phyloP scores from a whole-genome alignment of 2,113 vertebrate genomes.

The Pomatostomus ruficeps region DNA sequence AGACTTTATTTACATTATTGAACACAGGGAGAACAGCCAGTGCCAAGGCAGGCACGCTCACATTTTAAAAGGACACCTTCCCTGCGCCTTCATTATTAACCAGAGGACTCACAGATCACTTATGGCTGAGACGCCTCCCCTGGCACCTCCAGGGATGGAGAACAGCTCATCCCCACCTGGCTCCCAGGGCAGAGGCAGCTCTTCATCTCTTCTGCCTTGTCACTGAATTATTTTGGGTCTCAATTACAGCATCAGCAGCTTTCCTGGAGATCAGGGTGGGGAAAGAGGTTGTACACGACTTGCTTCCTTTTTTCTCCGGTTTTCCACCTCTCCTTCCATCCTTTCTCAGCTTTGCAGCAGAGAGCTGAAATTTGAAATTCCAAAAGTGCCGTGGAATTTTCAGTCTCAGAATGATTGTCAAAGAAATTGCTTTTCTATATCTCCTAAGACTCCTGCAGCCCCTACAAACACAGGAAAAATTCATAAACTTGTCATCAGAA shows the following conservation, averaged over 20 bases:
- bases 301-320: background rate
- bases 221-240: background rate
- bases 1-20: constrained; percentile 58
- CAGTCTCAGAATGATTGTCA: background rate
- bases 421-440: background rate
- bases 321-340: background rate
- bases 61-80: background rate
- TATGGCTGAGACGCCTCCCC: background rate
- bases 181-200: background rate
- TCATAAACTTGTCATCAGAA: background rate
- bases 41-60: background rate
- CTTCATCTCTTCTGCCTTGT: background rate
- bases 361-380: background rate
- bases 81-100: background rate
- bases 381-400: background rate
- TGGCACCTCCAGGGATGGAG: background rate
- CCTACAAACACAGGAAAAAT: background rate
- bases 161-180: background rate
- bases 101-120: background rate
- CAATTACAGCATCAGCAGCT: background rate
- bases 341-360: background rate
- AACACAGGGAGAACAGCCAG: background rate
- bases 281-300: background rate
- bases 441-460: background rate
- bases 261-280: background rate